Conservation (phyloP, 2,113 vertebrate species). For the Tetrax tetrax region DNA sequence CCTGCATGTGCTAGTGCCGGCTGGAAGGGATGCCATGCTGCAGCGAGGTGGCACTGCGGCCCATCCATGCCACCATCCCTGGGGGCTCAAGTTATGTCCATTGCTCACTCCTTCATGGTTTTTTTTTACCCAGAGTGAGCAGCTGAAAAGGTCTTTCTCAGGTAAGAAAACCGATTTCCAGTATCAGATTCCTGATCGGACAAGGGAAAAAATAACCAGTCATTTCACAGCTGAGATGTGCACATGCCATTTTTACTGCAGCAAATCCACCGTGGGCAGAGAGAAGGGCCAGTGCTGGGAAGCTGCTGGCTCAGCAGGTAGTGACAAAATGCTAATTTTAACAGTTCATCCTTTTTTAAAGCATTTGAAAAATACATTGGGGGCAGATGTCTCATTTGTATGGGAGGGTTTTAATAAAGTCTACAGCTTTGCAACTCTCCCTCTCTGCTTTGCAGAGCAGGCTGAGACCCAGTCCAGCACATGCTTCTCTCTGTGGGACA, state of each 20-base stretch:
- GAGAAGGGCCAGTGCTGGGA: rapidly evolving
- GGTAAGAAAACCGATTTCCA: not conserved
- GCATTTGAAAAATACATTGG: not conserved
- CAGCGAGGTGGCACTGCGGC: not conserved
- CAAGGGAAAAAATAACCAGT: not conserved
- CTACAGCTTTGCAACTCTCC: not conserved
- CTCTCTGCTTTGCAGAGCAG: not conserved
- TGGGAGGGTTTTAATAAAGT: not conserved
- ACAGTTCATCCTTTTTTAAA: not conserved
- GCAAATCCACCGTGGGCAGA: not conserved
- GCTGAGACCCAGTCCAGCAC: not conserved
- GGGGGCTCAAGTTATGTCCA: not conserved
- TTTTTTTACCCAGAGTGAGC: not conserved
- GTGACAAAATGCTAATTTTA: not conserved
- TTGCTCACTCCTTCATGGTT: not conserved
- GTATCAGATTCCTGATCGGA: not conserved
- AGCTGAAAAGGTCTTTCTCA: not conserved
- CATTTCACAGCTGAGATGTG: rapidly evolving
- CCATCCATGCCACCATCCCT: rapidly evolving
- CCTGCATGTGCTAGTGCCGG: not conserved
- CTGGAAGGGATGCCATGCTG: rapidly evolving
- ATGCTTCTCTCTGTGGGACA: not conserved
- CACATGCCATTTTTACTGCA: not conserved
- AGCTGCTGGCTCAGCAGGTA: not conserved
- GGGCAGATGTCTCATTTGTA: not conserved